phyloP scores from a whole-genome alignment of 2,888 invertebrate genomes.

The Nomada lathburiana region DNA sequence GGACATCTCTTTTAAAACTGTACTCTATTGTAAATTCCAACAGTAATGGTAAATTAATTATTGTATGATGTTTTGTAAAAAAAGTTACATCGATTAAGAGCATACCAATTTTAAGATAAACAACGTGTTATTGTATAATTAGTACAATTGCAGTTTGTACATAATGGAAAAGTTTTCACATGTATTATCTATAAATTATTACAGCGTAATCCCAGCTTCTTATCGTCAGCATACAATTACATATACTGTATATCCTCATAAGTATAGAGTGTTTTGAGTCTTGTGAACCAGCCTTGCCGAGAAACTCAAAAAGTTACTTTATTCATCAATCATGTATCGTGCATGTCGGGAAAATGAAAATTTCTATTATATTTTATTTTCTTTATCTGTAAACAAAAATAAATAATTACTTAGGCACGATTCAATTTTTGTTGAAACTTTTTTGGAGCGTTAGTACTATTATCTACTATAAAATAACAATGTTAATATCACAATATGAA shows the following conservation, averaged over 20 bases:
- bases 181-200: slow-evolving; percentile 11
- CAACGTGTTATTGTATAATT: neutral
- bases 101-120: neutral
- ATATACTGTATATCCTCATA: neutral
- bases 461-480: neutral
- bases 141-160: too few relatives aligned
- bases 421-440: neutral
- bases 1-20: neutral
- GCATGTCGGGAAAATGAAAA: neutral
- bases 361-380: slow-evolving; percentile 2
- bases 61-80: neutral
- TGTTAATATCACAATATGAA: neutral
- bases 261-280: neutral
- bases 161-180: neutral
- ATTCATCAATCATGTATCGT: neutral
- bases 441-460: neutral
- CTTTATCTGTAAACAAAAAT: neutral
- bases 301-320: neutral
- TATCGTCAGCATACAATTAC: neutral
- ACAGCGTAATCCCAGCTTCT: neutral
- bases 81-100: too few relatives aligned
- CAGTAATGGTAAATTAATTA: neutral
- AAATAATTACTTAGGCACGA: neutral
- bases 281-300: slow-evolving; percentile 29
- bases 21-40: neutral